Evolutionary conservation across 2,797 vertebrate species (phyloP).

Genomic region (Mastacembelus armatus): DNA sequence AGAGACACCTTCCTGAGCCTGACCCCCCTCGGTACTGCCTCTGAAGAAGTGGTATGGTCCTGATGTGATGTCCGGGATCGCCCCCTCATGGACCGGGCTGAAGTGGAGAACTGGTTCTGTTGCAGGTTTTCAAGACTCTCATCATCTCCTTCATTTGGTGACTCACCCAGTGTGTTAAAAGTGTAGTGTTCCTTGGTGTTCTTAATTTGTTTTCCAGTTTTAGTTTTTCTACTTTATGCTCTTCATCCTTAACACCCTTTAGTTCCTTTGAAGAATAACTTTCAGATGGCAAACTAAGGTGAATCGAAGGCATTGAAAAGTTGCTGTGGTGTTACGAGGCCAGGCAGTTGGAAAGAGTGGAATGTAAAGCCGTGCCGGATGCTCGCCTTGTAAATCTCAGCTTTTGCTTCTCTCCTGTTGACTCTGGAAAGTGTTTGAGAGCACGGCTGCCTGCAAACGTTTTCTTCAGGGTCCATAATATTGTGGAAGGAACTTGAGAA

Average conservation of each 20-base stretch:
- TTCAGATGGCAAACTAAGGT: conserved; percentile 56
- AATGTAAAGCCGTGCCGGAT: conserved; percentile 41
- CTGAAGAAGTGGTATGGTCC: conserved; percentile 45
- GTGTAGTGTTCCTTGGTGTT: conserved; percentile 60
- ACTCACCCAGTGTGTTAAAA: conserved; percentile 57
- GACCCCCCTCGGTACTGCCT: conserved; percentile 18
- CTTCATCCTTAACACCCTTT: conserved; percentile 34
- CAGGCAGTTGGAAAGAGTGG: conserved; percentile 43
- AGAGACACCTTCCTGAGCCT: conserved; percentile 46
- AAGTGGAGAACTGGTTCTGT: conserved; percentile 62
- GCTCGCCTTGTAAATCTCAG: conserved; percentile 33
- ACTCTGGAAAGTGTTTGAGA: conserved; percentile 40
- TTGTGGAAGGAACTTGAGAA: conserved; percentile 1
- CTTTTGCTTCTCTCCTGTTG: conserved; percentile 40
- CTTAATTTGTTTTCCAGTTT: conserved; percentile 56
- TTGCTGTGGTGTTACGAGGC: conserved; percentile 68
- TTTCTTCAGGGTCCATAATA: conserved; percentile 9
- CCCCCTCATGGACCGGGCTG: conserved; percentile 42
- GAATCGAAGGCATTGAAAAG: conserved; percentile 70
- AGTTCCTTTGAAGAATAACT: conserved; percentile 60
- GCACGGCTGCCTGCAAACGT: conserved; percentile 35
- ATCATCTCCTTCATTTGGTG: conserved; percentile 55
- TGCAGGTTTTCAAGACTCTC: conserved; percentile 47
- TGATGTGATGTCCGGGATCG: conserved; percentile 46
- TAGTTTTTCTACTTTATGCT: conserved; percentile 13